A percentile compares a stretch with the other conserved stretches of the same genome.
These are phyloP conservation scores for Drosophila suzukii DNA, from an alignment of 1,140 invertebrate genomes.

Conservation along the genomic window DNA sequence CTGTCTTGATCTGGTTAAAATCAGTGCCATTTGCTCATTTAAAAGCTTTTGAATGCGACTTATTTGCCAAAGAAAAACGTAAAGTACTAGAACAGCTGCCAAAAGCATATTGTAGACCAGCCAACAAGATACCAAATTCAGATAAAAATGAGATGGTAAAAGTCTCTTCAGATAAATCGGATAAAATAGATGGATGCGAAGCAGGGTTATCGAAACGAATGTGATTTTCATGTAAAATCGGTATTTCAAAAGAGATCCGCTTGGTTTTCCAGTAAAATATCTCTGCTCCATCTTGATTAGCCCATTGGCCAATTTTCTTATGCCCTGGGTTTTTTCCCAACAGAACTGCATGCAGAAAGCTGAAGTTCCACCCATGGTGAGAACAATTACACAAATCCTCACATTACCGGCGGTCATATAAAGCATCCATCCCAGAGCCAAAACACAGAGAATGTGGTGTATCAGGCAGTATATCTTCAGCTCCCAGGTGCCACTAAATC, in stretches of 20 bases:
- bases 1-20: constrained; percentile 3
- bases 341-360: constrained; percentile 13
- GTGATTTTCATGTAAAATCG: constrained; percentile 17
- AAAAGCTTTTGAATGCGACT: constrained; percentile 35
- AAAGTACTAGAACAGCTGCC: constrained; percentile 21
- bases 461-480: constrained; percentile 22
- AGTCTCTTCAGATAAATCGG: constrained; percentile 31
- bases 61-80: constrained; percentile 31
- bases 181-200: constrained; percentile 26
- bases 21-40: constrained; percentile 5
- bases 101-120: constrained; percentile 43
- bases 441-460: constrained; percentile 29
- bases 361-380: constrained; percentile 13
- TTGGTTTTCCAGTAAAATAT: constrained; percentile 2
- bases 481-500: neutral
- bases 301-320: neutral
- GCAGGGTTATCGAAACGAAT: constrained; percentile 18
- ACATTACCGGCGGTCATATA: constrained; percentile 13
- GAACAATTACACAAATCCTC: constrained; percentile 18
- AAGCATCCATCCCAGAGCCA: constrained; percentile 15
- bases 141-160: neutral
- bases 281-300: constrained; percentile 21
- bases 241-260: neutral
- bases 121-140: constrained; percentile 22
- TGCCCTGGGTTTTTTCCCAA: constrained; percentile 22